Conservation (phyloP, 2,888 invertebrate species). For the Lacanobia oleracea region DNA sequence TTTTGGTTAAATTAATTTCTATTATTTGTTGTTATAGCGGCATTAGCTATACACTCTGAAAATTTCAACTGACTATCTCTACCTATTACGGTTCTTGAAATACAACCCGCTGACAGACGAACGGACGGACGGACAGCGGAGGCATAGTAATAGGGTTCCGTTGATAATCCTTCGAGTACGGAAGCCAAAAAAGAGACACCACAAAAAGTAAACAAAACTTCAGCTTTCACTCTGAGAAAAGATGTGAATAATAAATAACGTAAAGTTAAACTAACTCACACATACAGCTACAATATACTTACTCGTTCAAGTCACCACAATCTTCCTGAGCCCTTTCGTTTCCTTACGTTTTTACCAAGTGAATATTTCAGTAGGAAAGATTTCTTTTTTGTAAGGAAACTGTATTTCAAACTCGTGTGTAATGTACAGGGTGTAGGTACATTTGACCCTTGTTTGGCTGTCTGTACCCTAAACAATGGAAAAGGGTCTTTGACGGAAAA, state of each 20-base stretch:
- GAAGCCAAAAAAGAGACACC: neutral
- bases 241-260: conserved; percentile 49
- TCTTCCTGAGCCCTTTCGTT: conserved; percentile 56
- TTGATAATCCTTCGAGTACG: no score
- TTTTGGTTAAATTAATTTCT: no score
- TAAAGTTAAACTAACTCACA: conserved; percentile 45
- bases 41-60: no score
- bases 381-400: conserved; percentile 53
- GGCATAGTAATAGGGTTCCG: no score
- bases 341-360: conserved; percentile 57
- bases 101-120: no score
- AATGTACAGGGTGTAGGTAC: conserved; percentile 36
- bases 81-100: no score
- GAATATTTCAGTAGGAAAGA: conserved; percentile 60
- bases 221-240: neutral
- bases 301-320: conserved; percentile 51
- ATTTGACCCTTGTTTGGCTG: conserved; percentile 31
- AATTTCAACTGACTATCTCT: no score
- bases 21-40: no score
- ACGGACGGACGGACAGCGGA: no score
- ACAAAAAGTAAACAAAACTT: neutral
- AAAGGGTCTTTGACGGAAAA: neutral
- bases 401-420: conserved; percentile 52
- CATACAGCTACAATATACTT: conserved; percentile 13
- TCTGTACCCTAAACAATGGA: neutral